Evolutionary conservation across 2,888 invertebrate species (phyloP).

Genomic region (Cheilosia vernalis): DNA sequence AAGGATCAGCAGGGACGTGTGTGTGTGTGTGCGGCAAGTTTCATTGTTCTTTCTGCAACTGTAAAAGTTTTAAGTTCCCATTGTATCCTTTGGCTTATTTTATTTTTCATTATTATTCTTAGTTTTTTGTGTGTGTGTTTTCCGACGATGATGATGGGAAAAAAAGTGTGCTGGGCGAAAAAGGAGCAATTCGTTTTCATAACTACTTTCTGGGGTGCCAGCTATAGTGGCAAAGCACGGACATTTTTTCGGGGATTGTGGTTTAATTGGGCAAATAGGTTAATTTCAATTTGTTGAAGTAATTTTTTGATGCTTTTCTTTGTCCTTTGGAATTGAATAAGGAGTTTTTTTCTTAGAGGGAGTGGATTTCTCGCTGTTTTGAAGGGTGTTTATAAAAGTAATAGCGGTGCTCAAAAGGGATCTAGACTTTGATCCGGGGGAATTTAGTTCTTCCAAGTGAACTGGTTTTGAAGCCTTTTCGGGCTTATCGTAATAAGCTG

Average conservation of each 20-base stretch:
- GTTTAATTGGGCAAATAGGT: slow-evolving; percentile 74
- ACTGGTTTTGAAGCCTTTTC: not conserved
- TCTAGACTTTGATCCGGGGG: slow-evolving; percentile 18
- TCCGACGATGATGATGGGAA: not conserved
- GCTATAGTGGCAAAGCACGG: slow-evolving; percentile 21
- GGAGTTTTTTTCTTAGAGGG: slow-evolving; percentile 11
- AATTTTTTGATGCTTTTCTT: slow-evolving; percentile 52
- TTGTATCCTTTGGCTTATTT: slow-evolving; percentile 59
- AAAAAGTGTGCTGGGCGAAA: slow-evolving; percentile 27
- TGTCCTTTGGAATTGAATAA: slow-evolving; percentile 54
- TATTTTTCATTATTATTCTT: slow-evolving; percentile 41
- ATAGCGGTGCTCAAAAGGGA: slow-evolving; percentile 14
- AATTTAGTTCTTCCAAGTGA: slow-evolving; percentile 44
- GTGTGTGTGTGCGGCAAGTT: slow-evolving; percentile 42
- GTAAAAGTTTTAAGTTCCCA: slow-evolving; percentile 64
- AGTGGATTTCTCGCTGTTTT: not conserved
- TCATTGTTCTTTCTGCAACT: slow-evolving; percentile 66
- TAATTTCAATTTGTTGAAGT: slow-evolving; percentile 74
- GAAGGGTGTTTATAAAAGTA: not conserved
- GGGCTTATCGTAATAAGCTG: not conserved
- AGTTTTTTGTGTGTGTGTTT: not conserved
- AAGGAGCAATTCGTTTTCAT: slow-evolving; percentile 54
- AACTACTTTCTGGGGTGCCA: slow-evolving; percentile 27
- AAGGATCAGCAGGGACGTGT: slow-evolving; percentile 2
- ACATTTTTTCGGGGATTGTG: slow-evolving; percentile 57